A percentile compares a stretch with the other conserved stretches of the same genome.
Conservation (phyloP, 2,113 vertebrate species). For the Leuciscus idus region DNA sequence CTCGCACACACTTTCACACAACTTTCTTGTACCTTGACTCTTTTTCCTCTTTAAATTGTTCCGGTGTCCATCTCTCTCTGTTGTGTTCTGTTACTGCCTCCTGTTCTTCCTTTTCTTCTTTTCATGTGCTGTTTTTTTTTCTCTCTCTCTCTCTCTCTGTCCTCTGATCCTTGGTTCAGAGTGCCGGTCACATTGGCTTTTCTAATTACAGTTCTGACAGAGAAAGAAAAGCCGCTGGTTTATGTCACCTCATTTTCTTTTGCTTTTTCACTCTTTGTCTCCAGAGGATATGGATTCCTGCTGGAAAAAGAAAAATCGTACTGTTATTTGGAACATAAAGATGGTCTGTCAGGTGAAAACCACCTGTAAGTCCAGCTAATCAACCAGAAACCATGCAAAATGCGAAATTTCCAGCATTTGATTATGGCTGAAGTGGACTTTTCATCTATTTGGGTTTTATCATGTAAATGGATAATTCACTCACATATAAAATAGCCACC, state of each 20-base stretch:
- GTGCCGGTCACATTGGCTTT: slow-evolving; percentile 3
- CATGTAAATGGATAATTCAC: not conserved
- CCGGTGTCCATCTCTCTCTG: not conserved
- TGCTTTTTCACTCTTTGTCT: not conserved
- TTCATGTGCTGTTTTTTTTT: not conserved
- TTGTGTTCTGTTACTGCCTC: not conserved
- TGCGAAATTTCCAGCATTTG: not conserved
- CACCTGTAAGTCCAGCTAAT: not conserved
- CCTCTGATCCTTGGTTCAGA: slow-evolving; percentile 24
- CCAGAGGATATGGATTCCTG: not conserved
- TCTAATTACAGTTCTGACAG: slow-evolving; percentile 25
- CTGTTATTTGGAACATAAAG: not conserved
- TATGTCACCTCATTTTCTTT: slow-evolving; percentile 7
- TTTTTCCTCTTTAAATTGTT: not conserved
- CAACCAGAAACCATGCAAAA: not conserved
- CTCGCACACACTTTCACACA: not conserved
- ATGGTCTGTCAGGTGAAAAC: not conserved
- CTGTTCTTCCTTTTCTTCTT: slow-evolving; percentile 16
- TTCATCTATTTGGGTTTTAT: not conserved
- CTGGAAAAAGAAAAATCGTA: not conserved
- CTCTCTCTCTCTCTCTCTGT: not conserved
- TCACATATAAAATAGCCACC: not conserved
- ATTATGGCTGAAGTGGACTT: not conserved
- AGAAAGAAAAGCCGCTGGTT: not conserved
- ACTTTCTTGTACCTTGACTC: not conserved